phyloP scores from a whole-genome alignment of 2,888 invertebrate genomes.

The Drosophila nigricruria region DNA sequence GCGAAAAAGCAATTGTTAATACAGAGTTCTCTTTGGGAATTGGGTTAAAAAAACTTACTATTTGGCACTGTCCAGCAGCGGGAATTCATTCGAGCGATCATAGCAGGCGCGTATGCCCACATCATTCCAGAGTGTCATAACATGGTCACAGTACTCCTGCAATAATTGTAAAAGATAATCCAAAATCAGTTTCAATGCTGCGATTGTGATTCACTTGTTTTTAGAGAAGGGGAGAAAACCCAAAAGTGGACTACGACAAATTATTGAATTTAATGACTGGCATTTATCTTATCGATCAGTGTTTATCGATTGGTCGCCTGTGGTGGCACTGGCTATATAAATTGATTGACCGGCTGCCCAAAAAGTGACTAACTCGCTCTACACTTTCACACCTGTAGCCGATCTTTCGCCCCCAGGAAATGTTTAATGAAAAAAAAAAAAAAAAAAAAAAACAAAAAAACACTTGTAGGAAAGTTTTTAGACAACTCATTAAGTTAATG shows the following conservation, averaged over 20 bases:
- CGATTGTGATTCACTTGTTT: slow-evolving; percentile 51
- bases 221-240: slow-evolving; percentile 23
- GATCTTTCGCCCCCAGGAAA: slow-evolving; percentile 52
- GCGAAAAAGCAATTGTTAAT: neutral
- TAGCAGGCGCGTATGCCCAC: slow-evolving; percentile 90
- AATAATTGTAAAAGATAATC: slow-evolving; percentile 32
- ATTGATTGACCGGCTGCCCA: slow-evolving; percentile 29
- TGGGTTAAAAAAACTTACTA: slow-evolving; percentile 88
- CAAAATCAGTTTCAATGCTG: slow-evolving; percentile 22
- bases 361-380: slow-evolving; percentile 24
- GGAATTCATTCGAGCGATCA: slow-evolving; percentile 90
- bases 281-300: slow-evolving; percentile 60
- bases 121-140: slow-evolving; percentile 89
- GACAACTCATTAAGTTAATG: slow-evolving; percentile 53
- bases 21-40: neutral
- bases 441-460: slow-evolving; percentile 13
- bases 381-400: neutral
- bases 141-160: slow-evolving; percentile 91
- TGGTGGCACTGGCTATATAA: slow-evolving; percentile 22
- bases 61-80: slow-evolving; percentile 92
- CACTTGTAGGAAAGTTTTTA: slow-evolving; percentile 73
- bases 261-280: slow-evolving; percentile 10
- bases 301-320: slow-evolving; percentile 40
- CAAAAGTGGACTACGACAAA: slow-evolving; percentile 24
- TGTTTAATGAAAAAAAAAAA: slow-evolving; percentile 5